Conservation (phyloP, 2,888 invertebrate species). For the Diplolepis rosae region DNA sequence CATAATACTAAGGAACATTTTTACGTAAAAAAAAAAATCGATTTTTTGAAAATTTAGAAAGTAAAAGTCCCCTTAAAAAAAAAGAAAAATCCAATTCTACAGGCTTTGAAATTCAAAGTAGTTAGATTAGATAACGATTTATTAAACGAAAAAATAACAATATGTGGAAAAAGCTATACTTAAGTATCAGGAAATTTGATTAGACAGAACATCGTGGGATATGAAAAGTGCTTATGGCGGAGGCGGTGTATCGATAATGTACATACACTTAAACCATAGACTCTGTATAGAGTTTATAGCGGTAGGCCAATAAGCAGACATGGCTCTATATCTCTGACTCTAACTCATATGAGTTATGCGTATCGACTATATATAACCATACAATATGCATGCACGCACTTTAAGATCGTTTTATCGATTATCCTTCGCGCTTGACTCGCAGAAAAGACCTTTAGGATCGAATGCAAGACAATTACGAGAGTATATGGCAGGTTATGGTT, state of each 20-base stretch:
- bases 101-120: too few species aligned
- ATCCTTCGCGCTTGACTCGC: slow-evolving; percentile 2
- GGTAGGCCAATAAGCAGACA: slow-evolving; percentile 8
- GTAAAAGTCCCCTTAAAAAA: too few species aligned
- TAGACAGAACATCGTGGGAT: too few species aligned
- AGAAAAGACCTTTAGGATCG: neutral
- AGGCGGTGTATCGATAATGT: neutral
- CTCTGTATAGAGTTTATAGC: neutral
- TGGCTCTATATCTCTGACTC: neutral
- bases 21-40: too few species aligned
- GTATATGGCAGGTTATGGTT: neutral
- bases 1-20: too few species aligned
- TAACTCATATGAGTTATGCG: neutral
- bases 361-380: neutral
- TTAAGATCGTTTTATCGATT: slow-evolving; percentile 9
- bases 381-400: neutral
- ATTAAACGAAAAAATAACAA: too few species aligned
- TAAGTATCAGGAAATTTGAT: too few species aligned
- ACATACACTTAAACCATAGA: neutral
- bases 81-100: too few species aligned
- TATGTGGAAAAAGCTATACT: too few species aligned
- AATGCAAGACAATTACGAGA: slow-evolving; percentile 6
- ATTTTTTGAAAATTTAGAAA: too few species aligned
- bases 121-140: too few species aligned
- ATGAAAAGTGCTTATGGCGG: neutral